Percentiles rank a stretch among this genome's conserved stretches.
Evolutionary conservation across 2,888 invertebrate genomes (phyloP).

Genomic region (Lottia scabra): DNA sequence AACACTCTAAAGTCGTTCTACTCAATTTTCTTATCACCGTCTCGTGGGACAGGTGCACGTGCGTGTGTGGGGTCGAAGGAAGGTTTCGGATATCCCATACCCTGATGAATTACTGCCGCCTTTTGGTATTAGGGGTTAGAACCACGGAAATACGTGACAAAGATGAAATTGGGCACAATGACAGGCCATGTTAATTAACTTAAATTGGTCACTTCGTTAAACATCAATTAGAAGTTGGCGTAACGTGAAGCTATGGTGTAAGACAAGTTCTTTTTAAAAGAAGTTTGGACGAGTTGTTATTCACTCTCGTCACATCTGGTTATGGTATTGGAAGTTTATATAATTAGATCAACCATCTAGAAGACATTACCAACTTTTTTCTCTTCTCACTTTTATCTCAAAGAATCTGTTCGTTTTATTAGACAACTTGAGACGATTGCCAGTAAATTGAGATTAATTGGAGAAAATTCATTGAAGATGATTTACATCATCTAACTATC

Average conservation of each 20-base stretch:
- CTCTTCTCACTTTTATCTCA: too few relatives aligned
- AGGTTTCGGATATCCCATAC: constrained; percentile 3
- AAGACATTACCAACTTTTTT: neutral
- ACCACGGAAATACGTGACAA: neutral
- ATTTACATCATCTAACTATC: too few relatives aligned
- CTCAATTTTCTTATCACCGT: constrained; percentile 1
- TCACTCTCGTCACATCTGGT: neutral
- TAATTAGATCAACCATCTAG: constrained; percentile 2
- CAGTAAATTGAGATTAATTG: too few relatives aligned
- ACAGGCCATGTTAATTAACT: constrained; percentile 1
- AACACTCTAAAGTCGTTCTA: constrained; percentile 8
- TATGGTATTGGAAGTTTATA: neutral
- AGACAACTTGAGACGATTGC: too few relatives aligned
- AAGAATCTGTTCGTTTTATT: too few relatives aligned
- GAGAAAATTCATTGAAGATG: too few relatives aligned
- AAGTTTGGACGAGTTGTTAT: neutral
- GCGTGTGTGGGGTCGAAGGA: constrained; percentile 15
- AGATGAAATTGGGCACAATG: neutral
- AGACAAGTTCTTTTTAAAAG: neutral
- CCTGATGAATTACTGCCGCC: constrained; percentile 5
- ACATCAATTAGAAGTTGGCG: neutral
- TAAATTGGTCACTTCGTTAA: constrained; percentile 5
- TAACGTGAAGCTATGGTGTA: neutral
- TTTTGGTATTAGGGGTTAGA: neutral
- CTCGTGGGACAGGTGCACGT: constrained; percentile 14